These are phyloP conservation scores for Propsilocerus akamusi DNA, from an alignment of 1,140 invertebrate species.

Conservation along the genomic window DNA sequence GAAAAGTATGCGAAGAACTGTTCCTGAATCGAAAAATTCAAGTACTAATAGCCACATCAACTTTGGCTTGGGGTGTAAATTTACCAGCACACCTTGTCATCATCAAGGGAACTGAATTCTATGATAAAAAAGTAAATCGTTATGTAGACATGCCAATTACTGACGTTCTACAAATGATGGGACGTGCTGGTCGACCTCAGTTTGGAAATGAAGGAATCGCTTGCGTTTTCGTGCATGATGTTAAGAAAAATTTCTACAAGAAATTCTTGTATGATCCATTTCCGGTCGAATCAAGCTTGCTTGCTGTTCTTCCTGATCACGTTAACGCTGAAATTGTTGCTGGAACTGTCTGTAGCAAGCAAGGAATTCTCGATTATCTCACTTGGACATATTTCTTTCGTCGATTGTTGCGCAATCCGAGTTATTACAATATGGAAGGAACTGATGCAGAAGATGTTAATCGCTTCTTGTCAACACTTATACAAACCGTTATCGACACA, in stretches of 20 bases:
- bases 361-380: conserved; percentile 90
- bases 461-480: conserved; percentile 48
- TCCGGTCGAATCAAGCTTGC: conserved; percentile 90
- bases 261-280: conserved; percentile 99
- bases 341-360: conserved; percentile 82
- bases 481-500: conserved; percentile 55
- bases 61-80: conserved; percentile 97
- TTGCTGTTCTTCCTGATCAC: conserved; percentile 86
- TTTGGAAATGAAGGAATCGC: conserved; percentile 92
- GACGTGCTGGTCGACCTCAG: conserved; percentile 84
- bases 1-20: conserved; percentile 81
- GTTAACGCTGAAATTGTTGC: conserved; percentile 94
- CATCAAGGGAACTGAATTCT: conserved; percentile 89
- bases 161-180: conserved; percentile 98
- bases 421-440: conserved; percentile 72
- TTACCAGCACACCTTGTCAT: conserved; percentile 66
- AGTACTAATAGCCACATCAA: conserved; percentile 92
- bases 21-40: conserved; percentile 97
- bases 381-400: conserved; percentile 98
- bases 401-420: conserved; percentile 81
- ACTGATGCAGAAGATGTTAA: conserved; percentile 57
- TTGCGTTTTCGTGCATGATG: conserved; percentile 92
- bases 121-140: conserved; percentile 86
- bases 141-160: conserved; percentile 99
- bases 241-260: conserved; percentile 98